phyloP scores from a whole-genome alignment of 2,888 invertebrate genomes.

The Diarsia rubi region DNA sequence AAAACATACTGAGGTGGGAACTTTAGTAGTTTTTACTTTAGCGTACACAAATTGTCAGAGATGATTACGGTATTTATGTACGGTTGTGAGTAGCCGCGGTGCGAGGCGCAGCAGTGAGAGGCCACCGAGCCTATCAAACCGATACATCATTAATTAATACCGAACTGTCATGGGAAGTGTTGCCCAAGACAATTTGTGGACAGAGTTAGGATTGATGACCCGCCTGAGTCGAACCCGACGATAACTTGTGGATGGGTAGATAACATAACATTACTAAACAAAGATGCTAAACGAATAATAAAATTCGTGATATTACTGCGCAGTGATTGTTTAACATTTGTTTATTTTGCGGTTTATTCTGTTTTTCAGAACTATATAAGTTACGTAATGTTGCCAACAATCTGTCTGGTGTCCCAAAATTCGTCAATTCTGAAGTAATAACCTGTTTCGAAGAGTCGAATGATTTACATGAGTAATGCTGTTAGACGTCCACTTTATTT shows the following conservation, averaged over 20 bases:
- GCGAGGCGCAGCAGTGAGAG: slow-evolving; percentile 48
- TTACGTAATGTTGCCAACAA: slow-evolving; percentile 42
- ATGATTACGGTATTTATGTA: slow-evolving; percentile 67
- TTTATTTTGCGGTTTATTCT: slow-evolving; percentile 36
- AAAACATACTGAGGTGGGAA: slow-evolving; percentile 59
- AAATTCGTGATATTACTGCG: slow-evolving; percentile 45
- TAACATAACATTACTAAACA: slow-evolving; percentile 55
- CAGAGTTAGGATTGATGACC: slow-evolving; percentile 64
- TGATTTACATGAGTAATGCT: slow-evolving; percentile 45
- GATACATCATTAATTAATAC: slow-evolving; percentile 81
- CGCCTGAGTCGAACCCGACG: slow-evolving; percentile 35
- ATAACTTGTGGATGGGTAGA: slow-evolving; percentile 41
- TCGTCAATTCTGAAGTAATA: slow-evolving; percentile 42
- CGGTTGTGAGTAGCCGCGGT: slow-evolving; percentile 49
- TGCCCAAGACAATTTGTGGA: slow-evolving; percentile 74
- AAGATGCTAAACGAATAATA: slow-evolving; percentile 37
- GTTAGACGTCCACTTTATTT: slow-evolving; percentile 37
- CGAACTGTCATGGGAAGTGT: slow-evolving; percentile 79
- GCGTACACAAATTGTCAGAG: slow-evolving; percentile 66
- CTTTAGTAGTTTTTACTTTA: slow-evolving; percentile 59
- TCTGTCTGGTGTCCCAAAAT: slow-evolving; percentile 50
- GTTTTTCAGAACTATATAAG: slow-evolving; percentile 47
- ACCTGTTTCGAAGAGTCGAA: slow-evolving; percentile 28
- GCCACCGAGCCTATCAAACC: slow-evolving; percentile 70
- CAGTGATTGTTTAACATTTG: slow-evolving; percentile 41